These are phyloP conservation scores for Idris sp. DNA, from an alignment of 1,140 invertebrate genomes.

Conservation along the genomic window DNA sequence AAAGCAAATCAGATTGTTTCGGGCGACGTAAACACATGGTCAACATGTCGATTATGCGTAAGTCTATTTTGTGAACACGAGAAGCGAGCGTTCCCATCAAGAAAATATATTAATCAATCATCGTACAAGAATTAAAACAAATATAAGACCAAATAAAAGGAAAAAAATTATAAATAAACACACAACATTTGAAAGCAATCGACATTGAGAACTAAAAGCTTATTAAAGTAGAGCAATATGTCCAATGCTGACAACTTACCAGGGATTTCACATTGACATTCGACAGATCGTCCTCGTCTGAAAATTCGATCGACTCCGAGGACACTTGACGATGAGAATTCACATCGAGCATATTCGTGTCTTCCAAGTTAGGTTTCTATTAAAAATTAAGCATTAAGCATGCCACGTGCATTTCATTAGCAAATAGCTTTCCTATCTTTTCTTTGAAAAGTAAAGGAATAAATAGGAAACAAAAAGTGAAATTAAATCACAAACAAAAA, in stretches of 20 bases:
- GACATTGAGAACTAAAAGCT: background rate
- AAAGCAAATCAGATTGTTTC: constrained; percentile 42
- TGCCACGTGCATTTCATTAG: constrained; percentile 59
- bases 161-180: no score
- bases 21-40: constrained; percentile 14
- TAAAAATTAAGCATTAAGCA: constrained; percentile 71
- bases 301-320: constrained; percentile 72
- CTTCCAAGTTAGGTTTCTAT: constrained; percentile 72
- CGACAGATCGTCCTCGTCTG: constrained; percentile 78
- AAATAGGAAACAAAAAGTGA: no score
- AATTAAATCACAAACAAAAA: no score
- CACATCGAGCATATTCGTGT: constrained; percentile 72
- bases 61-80: constrained; percentile 10
- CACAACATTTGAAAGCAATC: no score
- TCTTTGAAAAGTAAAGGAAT: no score
- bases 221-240: background rate
- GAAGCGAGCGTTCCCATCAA: constrained; percentile 7
- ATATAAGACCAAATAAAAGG: no score
- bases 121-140: no score
- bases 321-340: constrained; percentile 66
- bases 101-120: constrained; percentile 7
- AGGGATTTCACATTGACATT: constrained; percentile 80
- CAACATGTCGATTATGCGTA: constrained; percentile 30
- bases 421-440: no score
- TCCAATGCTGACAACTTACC: constrained; percentile 75